Evolutionary conservation across 2,113 vertebrate species (phyloP), one percentile per base, ranked within the genome.

Genomic region (Eulemur rufifrons): DNA sequence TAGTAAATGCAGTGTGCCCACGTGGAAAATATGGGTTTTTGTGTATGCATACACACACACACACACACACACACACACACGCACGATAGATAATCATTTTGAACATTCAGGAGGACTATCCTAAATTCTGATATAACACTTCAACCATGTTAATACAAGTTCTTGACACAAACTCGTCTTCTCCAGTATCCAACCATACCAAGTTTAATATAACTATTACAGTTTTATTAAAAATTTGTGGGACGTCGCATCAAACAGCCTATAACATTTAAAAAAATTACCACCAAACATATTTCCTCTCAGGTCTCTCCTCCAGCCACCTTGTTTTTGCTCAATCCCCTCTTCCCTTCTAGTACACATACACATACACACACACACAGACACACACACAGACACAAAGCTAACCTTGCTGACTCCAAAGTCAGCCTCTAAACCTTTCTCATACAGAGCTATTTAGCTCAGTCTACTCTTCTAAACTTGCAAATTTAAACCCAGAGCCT

Each of bases 401-500:
- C 37, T 81, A 81, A 71, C 29, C 39, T 66, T 71, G 20, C 47
- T 69, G 32, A 84, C 39, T 42, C 1, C 15, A 68, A 29, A 76
- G 52, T 78, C 74, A n/a, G 12, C 25, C 52, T 76, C 52, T 84
- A 61, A 81, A 71, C 18, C 69, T 93, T 93, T 59, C 56, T 91
- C 76, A 77, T 5, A 34, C 14, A 21, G 42, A 81, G 39, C 64
- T 94, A 32, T 82, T 74, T 78, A 90, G 34, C 21, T 80, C 87
- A 61, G 9, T 94, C 18, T 91, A 54, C 34, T 66, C 21, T 61
- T 59, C 92, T 71, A 68, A 54, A 76, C 42, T 96, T 96, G 66
- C n/a, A 84, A 66, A 76, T 95, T 95, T 76, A 97, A 93, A 66
- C 14, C 29, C 7, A 50, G 21, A 82, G 50, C 52, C 63, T 84